Percentiles rank a stretch among this genome's conserved stretches.
These are phyloP conservation scores for Antechinus flavipes DNA, from an alignment of 2,113 vertebrate genomes.

Conservation along the genomic window DNA sequence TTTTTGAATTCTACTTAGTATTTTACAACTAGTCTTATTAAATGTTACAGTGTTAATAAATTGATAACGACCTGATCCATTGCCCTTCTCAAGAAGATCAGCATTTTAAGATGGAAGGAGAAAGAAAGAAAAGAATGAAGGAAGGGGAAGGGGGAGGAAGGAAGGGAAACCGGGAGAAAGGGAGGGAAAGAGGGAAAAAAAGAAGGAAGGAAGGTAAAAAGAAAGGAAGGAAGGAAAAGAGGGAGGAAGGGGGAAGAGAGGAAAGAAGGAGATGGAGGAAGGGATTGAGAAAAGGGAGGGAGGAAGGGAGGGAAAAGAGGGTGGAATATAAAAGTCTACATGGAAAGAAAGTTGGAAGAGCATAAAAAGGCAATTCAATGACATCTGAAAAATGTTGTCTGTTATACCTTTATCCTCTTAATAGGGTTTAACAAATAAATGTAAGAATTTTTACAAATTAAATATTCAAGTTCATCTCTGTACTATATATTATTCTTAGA, in stretches of 20 bases:
- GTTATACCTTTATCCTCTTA: background rate
- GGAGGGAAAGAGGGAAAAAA: background rate
- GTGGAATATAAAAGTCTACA: background rate
- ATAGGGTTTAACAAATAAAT: background rate
- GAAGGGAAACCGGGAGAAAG: background rate
- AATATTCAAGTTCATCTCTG: background rate
- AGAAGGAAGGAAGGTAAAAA: too few relatives aligned
- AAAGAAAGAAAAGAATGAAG: background rate
- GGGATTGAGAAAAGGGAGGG: background rate
- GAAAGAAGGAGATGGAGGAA: background rate
- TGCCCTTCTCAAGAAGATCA: background rate
- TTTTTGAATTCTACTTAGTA: background rate
- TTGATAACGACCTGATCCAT: background rate
- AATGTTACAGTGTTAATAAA: background rate
- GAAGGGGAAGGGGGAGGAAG: background rate
- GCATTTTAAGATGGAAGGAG: too few relatives aligned
- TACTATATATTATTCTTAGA: background rate
- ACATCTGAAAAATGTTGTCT: background rate
- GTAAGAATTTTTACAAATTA: background rate
- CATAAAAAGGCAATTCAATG: background rate
- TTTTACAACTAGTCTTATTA: background rate
- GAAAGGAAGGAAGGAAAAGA: too few relatives aligned
- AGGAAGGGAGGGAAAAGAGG: background rate
- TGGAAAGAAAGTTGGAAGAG: background rate
- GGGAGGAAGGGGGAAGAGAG: background rate